Evolutionary conservation across 1,140 invertebrate species (phyloP).

Genomic region (Choristoneura fumiferana): DNA sequence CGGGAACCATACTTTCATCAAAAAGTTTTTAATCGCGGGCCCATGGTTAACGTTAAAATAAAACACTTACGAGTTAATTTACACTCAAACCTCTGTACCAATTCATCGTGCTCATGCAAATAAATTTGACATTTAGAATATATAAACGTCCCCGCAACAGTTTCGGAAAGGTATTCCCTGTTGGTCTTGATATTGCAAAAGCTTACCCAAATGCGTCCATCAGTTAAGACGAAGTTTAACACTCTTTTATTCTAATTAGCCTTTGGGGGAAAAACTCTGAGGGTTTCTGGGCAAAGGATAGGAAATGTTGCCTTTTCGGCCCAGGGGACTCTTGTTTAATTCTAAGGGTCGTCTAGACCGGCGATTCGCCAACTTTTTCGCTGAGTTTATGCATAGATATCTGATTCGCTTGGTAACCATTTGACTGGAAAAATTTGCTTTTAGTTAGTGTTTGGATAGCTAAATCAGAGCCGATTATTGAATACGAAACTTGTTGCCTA

Average conservation of each 20-base stretch:
- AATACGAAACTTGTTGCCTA: no score
- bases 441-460: neutral
- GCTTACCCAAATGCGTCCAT: conserved; percentile 40
- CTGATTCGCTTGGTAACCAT: neutral
- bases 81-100: neutral
- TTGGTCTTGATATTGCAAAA: conserved; percentile 21
- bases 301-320: conserved; percentile 29
- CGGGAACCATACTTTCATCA: no score
- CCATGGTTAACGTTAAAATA: neutral
- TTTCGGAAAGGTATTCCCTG: conserved; percentile 24
- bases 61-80: conserved; percentile 1
- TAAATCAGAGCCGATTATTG: neutral
- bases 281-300: conserved; percentile 30
- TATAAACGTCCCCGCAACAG: conserved; percentile 37
- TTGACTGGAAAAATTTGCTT: neutral
- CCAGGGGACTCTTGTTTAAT: conserved; percentile 37
- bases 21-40: no score
- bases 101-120: conserved; percentile 5
- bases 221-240: conserved; percentile 55
- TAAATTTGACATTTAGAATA: conserved; percentile 27
- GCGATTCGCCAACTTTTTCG: conserved; percentile 26
- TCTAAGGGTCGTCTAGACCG: conserved; percentile 30
- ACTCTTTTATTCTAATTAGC: conserved; percentile 70
- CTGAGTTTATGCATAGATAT: conserved; percentile 18
- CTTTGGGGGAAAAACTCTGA: conserved; percentile 44